Base-by-base conservation (phyloP, 2,113 vertebrate genomes). In the Eptesicus fuscus region DNA sequence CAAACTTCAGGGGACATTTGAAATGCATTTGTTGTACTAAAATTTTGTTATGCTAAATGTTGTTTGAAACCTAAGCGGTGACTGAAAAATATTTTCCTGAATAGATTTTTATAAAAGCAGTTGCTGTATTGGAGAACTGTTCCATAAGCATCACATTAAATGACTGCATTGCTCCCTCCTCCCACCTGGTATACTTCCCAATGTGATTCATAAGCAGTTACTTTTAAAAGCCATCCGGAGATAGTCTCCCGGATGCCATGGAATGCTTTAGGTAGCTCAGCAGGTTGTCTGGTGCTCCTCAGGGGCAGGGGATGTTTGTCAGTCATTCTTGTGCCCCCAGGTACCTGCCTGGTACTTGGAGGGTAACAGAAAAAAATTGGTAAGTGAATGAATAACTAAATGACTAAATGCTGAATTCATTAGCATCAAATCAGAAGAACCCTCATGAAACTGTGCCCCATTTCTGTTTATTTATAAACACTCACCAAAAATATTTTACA, bases 391-490 rank as follows among this genome's bases (percentile, higher is more conserved):
- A 92, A 89, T 83, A 93, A 53, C 63, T 83, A 89, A 94, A 78
- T 70, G 74, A 90, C 18, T 83, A 74, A 91, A 67, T 84, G 40
- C 61, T 83, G 74, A 95, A 83, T 76, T 92, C 88, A 96, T 93
- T 96, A 93, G 42, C 88, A 92, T 94, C 40, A 90, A 95, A 65
- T 95, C 71, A 86, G 73, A 76, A 88, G 91, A 90, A 79, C 0
- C n/a, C 70, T 92, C 77, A 86, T 47, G 91, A 91, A 74, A 65
- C 85, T 93, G 11, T 3, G 28, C 35, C 82, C 17, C 37, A 84
- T 95, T 88, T 92, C 69, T 83, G n/a, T 92, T 96, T 96, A 95
- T 91, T 96, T 96, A 96, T 89, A 97, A 97, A 94, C 51, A 94
- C 37, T 89, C 32, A 51, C 91, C 49, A 59, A 93, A 94, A 93